Percentiles rank a stretch among this genome's conserved stretches.
These are phyloP conservation scores for Philopedon plagiatum DNA, from an alignment of 2,888 invertebrate genomes.

Conservation along the genomic window DNA sequence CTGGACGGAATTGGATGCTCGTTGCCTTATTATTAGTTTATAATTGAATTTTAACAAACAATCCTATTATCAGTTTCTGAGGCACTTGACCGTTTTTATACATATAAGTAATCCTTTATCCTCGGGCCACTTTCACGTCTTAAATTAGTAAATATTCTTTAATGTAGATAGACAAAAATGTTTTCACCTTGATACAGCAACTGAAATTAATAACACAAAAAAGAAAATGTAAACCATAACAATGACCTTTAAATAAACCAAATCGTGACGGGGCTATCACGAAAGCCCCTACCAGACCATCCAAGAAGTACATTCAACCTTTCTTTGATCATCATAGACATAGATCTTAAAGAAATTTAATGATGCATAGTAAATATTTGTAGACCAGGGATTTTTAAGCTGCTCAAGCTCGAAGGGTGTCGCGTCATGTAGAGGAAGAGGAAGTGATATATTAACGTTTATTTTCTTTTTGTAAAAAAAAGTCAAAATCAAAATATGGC, in stretches of 20 bases:
- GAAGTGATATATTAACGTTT: no score
- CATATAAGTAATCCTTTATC: not conserved
- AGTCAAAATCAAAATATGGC: no score
- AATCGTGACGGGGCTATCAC: conserved; percentile 45
- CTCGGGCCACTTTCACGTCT: conserved; percentile 20
- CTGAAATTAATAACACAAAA: conserved; percentile 40
- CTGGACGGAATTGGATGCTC: no score
- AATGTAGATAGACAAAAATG: conserved; percentile 32
- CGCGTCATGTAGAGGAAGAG: no score
- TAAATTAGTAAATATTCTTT: conserved; percentile 33
- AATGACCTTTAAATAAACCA: conserved; percentile 42
- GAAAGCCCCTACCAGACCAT: conserved; percentile 30
- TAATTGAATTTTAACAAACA: no score
- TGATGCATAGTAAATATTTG: conserved; percentile 26
- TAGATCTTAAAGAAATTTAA: conserved; percentile 34
- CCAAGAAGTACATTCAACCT: conserved; percentile 37
- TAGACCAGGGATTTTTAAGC: no score
- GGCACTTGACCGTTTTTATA: not conserved
- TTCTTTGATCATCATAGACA: conserved; percentile 30
- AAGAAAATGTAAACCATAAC: conserved; percentile 42
- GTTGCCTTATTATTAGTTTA: no score
- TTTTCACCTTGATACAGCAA: conserved; percentile 40
- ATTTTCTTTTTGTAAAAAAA: no score
- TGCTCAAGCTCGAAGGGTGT: no score
- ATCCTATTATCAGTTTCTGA: no score